phyloP scores from a whole-genome alignment of 2,797 vertebrate species.

The Mormyrops boulengeri region DNA sequence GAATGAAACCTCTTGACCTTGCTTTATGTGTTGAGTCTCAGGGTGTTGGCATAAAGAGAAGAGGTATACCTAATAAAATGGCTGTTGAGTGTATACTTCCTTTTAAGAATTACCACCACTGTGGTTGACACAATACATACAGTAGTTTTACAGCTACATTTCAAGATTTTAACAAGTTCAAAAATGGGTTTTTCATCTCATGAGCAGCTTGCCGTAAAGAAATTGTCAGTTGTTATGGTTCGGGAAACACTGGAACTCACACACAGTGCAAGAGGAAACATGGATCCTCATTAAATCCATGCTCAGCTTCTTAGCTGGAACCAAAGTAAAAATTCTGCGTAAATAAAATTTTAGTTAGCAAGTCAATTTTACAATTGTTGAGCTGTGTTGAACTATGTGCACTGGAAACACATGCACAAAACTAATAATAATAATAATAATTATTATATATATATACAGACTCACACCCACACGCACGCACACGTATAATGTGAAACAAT shows the following conservation, averaged over 20 bases:
- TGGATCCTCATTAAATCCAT: conserved; percentile 67
- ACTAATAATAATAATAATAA: neutral
- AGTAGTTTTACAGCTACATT: neutral
- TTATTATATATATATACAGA: neutral
- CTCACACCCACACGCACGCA: no score
- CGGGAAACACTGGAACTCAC: conserved; percentile 51
- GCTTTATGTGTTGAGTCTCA: neutral
- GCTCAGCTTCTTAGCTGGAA: conserved; percentile 56
- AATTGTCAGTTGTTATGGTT: neutral
- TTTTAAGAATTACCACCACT: neutral
- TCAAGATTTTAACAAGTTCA: neutral
- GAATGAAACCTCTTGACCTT: neutral
- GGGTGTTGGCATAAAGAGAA: neutral
- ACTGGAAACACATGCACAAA: neutral
- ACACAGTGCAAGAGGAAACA: conserved; percentile 68
- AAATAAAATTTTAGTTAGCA: neutral
- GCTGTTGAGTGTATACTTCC: neutral
- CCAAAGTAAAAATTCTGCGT: neutral
- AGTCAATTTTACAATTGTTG: neutral
- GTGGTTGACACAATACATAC: neutral
- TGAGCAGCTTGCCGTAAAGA: neutral
- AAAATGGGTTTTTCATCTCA: neutral
- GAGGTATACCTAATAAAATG: neutral
- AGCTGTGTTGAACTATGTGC: neutral
- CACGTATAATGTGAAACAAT: neutral